Percentiles rank a stretch among this genome's conserved stretches.
Conservation (phyloP, 2,113 vertebrate species). For the Heterotilapia buettikoferi region DNA sequence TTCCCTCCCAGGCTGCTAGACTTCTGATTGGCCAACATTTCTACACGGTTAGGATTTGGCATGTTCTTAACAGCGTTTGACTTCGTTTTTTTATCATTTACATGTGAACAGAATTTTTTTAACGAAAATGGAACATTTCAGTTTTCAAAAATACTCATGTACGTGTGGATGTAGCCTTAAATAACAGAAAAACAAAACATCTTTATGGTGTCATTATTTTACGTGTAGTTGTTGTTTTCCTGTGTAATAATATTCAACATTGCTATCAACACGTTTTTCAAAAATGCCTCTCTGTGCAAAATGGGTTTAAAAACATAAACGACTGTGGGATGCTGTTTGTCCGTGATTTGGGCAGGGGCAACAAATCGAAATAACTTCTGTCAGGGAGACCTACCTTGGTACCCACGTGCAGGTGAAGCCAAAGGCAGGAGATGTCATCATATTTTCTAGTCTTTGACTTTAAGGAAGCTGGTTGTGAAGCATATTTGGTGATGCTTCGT, state of each 20-base stretch:
- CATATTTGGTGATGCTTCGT: neutral
- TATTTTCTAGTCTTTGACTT: neutral
- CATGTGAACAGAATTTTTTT: fast-evolving
- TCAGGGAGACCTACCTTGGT: neutral
- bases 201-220: neutral
- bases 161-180: neutral
- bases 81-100: neutral
- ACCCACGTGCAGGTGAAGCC: neutral
- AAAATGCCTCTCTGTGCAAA: neutral
- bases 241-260: fast-evolving
- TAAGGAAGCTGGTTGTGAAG: neutral
- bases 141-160: neutral
- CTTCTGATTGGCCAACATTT: neutral
- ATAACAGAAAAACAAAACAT: neutral
- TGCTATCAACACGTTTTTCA: neutral
- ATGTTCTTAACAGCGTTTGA: neutral
- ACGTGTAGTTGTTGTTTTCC: neutral
- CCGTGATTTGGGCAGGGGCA: fast-evolving
- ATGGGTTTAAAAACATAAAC: neutral
- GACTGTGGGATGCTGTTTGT: fast-evolving
- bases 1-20: neutral
- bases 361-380: neutral
- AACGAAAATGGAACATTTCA: fast-evolving
- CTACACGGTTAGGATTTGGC: neutral
- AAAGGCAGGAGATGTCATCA: neutral